Base-by-base conservation (phyloP, 2,888 invertebrate genomes). In the Erpobdella octoculata region DNA sequence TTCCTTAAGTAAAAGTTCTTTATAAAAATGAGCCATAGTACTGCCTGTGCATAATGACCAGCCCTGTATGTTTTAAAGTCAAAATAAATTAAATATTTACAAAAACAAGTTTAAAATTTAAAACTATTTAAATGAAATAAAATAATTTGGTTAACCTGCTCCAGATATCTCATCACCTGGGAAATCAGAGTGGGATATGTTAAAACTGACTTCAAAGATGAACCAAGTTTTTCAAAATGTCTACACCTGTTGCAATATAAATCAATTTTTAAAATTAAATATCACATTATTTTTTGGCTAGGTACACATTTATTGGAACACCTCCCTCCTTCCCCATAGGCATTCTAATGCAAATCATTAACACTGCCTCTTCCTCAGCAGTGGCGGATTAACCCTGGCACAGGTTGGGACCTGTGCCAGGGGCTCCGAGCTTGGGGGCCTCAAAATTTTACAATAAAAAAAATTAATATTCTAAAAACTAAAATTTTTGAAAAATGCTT, bases 21-120 rank as follows among this genome's bases (percentile, higher is more conserved):
- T 73, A 74, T 82, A 84, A 70, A 84, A 80, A 65, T 82, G 78
- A 74, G 82, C 81, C 83, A 84, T 82, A 70, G 81, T 81, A n/a
- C 79, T 66, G 3, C 78, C 77, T 53, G 77, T 76, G 71, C 78
- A 78, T n/a, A 72, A 61, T 28, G 75, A 71, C 83, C 83, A 84
- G 35, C 83, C 83, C 83, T 83, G 73, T 15, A 75, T n/a, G n/a
- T n/a, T n/a, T n/a, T n/a, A n/a, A n/a, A n/a, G n/a, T n/a, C n/a
- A n/a, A n/a, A 53, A 53, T 53, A 53, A 41, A 41, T 12, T 9
- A n/a, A 53, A 53, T 53, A 12, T 25, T 53, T 21, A 18, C 6
- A 53, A 3, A 53, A 53, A 18, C 21, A 21, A 53, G 28, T 25
- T 18, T 25, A 53, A 3, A 5, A 48, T 53, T 18, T 46, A 46